Evolutionary conservation across 2,113 vertebrate genomes (phyloP), one percentile per base, ranked within the genome.

Genomic region (Prochilodus magdalenae): DNA sequence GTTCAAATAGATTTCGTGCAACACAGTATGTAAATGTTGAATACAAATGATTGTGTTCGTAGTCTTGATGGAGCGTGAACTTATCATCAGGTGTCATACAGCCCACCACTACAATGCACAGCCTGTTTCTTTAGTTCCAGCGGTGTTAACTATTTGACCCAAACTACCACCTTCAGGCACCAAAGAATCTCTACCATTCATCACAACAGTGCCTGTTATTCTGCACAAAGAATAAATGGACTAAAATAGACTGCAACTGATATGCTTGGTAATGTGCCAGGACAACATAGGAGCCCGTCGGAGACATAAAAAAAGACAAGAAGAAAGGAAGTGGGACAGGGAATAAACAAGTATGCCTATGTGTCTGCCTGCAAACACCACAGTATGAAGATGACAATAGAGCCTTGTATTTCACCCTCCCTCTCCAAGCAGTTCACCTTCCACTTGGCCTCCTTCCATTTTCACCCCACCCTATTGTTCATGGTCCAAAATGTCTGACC

Each of bases 371-470:
- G 14, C 8, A 55, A 55, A 55, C 53, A 55, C 53, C 14, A 22
- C 20, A n/a, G 75, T 7, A 65, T 10, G 36, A 73, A 27, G 77
- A 80, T 81, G 73, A 92, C 88, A 91, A 89, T 85, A 78, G 71
- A 75, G 82, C 81, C 83, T 86, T 71, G 70, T 90, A 90, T 89
- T 75, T 84, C 86, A 85, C 85, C 16, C 40, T 60, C 60, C 82
- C 75, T 88, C 22, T 80, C 73, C 75, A 86, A 91, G 90, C 90
- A 88, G 87, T 87, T 87, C 83, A 91, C 86, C 86, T 91, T 92
- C 90, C 88, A 89, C 79, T 88, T 92, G 92, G 92, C 88, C 69
- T 18, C 86, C 86, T 90, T 92, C 90, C 89, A 93, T 33, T 24
- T 81, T 73, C 77, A 81, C 83, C 89, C 84, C 85, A 81, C 89